Evolutionary conservation across 2,113 vertebrate genomes (phyloP), one percentile per base, ranked within the genome.

Genomic region (Perca flavescens): DNA sequence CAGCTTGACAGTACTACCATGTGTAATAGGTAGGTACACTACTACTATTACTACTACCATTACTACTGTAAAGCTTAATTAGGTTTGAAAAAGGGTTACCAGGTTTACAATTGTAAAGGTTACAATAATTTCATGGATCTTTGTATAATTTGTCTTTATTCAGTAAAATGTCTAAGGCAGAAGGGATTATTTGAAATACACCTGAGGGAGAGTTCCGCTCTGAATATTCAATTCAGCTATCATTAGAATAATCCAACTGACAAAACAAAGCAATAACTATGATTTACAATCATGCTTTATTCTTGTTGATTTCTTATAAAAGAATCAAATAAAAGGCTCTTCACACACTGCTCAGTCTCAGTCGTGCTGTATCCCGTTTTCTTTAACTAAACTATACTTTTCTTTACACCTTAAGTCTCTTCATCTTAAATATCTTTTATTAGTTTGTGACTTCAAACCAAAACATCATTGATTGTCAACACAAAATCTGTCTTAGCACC

Each of bases 401-500:
- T 91, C 86, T 94, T 94, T 92, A 93, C 89, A 91, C 87, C 90
- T 90, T 93, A 84, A 92, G 83, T 93, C 92, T 94, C 91, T 93
- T 94, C 83, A 86, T 90, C 87, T 95, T 95, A 96, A 96, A 96
- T 95, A 95, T 90, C 80, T 93, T 95, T 95, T 94, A 94, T 96
- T 94, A 94, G 92, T 93, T 94, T 95, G 93, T 95, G 94, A 95
- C 90, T 93, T 95, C 92, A 95, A 95, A 95, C 91, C 93, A 95
- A 94, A 95, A 95, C 89, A 90, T 95, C 93, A 95, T 94, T 96
- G 95, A 96, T 96, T 96, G 95, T 96, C 95, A 96, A 96, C 95
- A 96, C 95, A 96, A 96, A 96, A 94, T 95, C 95, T 95, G 96
- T 94, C 92, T 94, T 97, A 99, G 97, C 98, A 98, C 98, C 98